These are phyloP conservation scores for Drosophila trichaetosa DNA, from an alignment of 2,888 invertebrate species.

Conservation along the genomic window DNA sequence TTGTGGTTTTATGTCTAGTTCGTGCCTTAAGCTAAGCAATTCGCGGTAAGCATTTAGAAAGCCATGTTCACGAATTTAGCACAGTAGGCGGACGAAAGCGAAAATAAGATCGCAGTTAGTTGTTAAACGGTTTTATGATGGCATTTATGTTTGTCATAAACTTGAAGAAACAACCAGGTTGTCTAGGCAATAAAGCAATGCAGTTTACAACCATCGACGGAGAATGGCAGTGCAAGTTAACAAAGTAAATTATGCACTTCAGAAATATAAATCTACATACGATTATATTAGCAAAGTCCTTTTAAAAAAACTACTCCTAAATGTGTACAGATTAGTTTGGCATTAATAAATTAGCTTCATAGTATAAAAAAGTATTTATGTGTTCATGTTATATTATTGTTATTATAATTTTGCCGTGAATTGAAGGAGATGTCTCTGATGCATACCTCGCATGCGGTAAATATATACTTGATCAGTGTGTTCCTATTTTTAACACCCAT, in stretches of 20 bases:
- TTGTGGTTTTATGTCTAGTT: slow-evolving; percentile 35
- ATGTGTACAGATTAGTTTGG: background rate
- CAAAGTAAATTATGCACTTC: background rate
- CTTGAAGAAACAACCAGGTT: slow-evolving; percentile 8
- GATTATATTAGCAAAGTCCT: background rate
- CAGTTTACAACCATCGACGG: background rate
- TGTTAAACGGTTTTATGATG: slow-evolving; percentile 26
- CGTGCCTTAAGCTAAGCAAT: slow-evolving; percentile 33
- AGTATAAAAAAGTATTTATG: background rate
- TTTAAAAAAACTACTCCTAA: background rate
- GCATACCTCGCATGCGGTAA: background rate
- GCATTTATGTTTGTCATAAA: slow-evolving; percentile 22
- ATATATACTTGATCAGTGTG: background rate
- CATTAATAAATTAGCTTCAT: background rate
- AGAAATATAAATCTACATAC: background rate
- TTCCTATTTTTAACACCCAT: background rate
- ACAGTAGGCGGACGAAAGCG: slow-evolving; percentile 40
- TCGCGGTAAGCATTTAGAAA: slow-evolving; percentile 42
- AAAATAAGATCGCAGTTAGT: slow-evolving; percentile 15
- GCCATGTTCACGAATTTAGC: slow-evolving; percentile 37
- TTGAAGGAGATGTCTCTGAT: background rate
- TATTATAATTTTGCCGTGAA: too few species aligned
- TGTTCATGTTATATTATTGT: background rate
- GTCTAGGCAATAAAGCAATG: background rate
- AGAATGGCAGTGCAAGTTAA: background rate